Percentiles rank a stretch among this genome's conserved stretches.
phyloP scores from a whole-genome alignment of 2,113 vertebrate genomes.

The Clarias macrocephalus region DNA sequence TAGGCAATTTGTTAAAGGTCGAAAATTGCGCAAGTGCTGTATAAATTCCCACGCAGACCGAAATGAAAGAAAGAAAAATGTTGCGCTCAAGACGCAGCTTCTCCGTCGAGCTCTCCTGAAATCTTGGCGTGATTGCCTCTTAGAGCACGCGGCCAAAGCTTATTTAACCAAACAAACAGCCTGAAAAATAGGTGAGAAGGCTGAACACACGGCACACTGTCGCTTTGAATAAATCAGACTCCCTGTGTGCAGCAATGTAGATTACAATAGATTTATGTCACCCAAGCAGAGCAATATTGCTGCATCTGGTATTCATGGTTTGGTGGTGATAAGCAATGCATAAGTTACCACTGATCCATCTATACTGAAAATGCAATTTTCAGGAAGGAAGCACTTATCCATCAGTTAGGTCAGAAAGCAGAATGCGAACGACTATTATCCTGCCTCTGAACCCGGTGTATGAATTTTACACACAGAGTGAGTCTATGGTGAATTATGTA shows the following conservation, averaged over 20 bases:
- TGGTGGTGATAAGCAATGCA: slow-evolving; percentile 63
- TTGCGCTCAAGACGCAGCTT: neutral
- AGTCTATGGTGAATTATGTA: slow-evolving; percentile 69
- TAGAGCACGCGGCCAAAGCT: slow-evolving; percentile 48
- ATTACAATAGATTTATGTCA: slow-evolving; percentile 58
- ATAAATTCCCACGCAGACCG: neutral
- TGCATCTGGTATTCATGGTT: slow-evolving; percentile 69
- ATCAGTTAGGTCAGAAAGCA: slow-evolving; percentile 51
- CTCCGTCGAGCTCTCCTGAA: slow-evolving; percentile 39
- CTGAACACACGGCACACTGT: slow-evolving; percentile 4
- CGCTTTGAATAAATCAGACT: slow-evolving; percentile 56
- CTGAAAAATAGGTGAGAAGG: slow-evolving; percentile 44
- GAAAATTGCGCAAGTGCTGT: neutral
- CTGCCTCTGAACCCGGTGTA: neutral
- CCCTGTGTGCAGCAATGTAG: slow-evolving; percentile 44
- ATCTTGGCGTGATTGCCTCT: slow-evolving; percentile 48
- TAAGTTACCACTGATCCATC: slow-evolving; percentile 62
- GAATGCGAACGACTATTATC: neutral
- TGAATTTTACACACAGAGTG: slow-evolving; percentile 46
- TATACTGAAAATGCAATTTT: slow-evolving; percentile 62
- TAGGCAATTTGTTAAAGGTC: slow-evolving; percentile 11
- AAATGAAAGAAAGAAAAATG: slow-evolving; percentile 24
- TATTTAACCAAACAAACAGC: slow-evolving; percentile 61
- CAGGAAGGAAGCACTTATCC: slow-evolving; percentile 61
- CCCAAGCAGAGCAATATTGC: slow-evolving; percentile 60